These are phyloP conservation scores for Tenebrio molitor DNA, from an alignment of 1,140 invertebrate genomes.

Conservation along the genomic window DNA sequence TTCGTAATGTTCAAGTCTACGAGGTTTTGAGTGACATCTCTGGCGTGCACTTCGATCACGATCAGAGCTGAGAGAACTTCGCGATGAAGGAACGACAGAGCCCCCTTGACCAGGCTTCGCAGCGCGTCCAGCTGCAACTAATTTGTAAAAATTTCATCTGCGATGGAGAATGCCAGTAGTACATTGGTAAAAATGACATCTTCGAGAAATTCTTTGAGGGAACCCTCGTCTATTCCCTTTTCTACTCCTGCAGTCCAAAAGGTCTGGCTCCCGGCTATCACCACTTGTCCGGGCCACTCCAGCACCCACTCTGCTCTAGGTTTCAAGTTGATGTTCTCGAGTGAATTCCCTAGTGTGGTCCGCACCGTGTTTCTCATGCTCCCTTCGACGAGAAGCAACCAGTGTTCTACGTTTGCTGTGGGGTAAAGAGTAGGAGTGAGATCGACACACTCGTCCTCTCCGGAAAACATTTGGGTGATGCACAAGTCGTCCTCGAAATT, in stretches of 20 bases:
- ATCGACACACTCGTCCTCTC: slow-evolving; percentile 80
- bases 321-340: slow-evolving; percentile 67
- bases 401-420: slow-evolving; percentile 82
- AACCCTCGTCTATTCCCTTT: slow-evolving; percentile 67
- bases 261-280: slow-evolving; percentile 77
- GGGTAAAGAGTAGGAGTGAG: slow-evolving; percentile 77
- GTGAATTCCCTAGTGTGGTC: slow-evolving; percentile 69
- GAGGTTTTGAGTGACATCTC: slow-evolving; percentile 76
- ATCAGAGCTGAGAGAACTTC: slow-evolving; percentile 76
- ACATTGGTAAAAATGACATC: slow-evolving; percentile 68
- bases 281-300: slow-evolving; percentile 82
- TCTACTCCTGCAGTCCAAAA: slow-evolving; percentile 76
- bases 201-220: slow-evolving; percentile 67
- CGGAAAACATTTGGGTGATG: slow-evolving; percentile 84
- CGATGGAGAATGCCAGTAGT: too few species aligned
- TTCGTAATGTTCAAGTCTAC: slow-evolving; percentile 73
- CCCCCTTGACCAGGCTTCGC: slow-evolving; percentile 74
- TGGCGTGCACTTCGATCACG: slow-evolving; percentile 79
- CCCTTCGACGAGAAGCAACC: slow-evolving; percentile 78
- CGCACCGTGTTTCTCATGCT: slow-evolving; percentile 77
- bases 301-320: slow-evolving; percentile 78
- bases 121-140: slow-evolving; percentile 73
- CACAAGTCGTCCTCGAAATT: slow-evolving; percentile 78
- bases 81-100: slow-evolving; percentile 77
- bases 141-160: slow-evolving; percentile 26